These are phyloP conservation scores for Arctopsyche grandis DNA, from an alignment of 1,140 invertebrate species.

Conservation along the genomic window DNA sequence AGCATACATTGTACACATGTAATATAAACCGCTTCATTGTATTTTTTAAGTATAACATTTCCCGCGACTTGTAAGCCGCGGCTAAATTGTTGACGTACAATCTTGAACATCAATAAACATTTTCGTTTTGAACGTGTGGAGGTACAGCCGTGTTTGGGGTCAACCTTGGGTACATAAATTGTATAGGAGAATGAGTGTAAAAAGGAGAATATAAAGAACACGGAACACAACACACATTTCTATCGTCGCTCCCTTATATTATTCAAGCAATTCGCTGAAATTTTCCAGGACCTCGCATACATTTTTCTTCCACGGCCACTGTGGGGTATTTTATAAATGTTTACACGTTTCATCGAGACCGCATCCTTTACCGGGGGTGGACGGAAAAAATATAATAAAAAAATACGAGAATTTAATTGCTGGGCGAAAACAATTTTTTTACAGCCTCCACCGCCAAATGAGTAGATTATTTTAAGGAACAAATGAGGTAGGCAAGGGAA, in stretches of 20 bases:
- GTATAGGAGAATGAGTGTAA: too few relatives aligned
- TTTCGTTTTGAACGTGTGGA: too few relatives aligned
- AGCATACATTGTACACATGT: too few relatives aligned
- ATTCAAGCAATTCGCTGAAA: not conserved
- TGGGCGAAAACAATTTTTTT: not conserved
- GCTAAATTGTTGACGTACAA: too few relatives aligned
- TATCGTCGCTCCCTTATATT: not conserved
- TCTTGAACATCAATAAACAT: too few relatives aligned
- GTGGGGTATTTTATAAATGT: not conserved
- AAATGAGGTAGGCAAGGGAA: not conserved
- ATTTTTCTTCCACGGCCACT: not conserved
- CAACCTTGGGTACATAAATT: too few relatives aligned
- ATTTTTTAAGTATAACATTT: too few relatives aligned
- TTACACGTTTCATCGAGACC: not conserved
- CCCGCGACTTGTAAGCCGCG: too few relatives aligned
- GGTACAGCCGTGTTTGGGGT: too few relatives aligned
- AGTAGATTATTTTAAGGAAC: constrained; percentile 10
- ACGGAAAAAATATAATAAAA: not conserved
- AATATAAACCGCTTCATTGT: too few relatives aligned
- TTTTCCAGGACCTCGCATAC: not conserved
- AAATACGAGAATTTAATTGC: not conserved
- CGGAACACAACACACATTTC: not conserved
- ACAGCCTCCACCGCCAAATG: not conserved
- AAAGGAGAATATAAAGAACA: not conserved
- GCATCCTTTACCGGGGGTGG: not conserved